phyloP scores from a whole-genome alignment of 2,113 vertebrate species.

The Otolemur garnettii region DNA sequence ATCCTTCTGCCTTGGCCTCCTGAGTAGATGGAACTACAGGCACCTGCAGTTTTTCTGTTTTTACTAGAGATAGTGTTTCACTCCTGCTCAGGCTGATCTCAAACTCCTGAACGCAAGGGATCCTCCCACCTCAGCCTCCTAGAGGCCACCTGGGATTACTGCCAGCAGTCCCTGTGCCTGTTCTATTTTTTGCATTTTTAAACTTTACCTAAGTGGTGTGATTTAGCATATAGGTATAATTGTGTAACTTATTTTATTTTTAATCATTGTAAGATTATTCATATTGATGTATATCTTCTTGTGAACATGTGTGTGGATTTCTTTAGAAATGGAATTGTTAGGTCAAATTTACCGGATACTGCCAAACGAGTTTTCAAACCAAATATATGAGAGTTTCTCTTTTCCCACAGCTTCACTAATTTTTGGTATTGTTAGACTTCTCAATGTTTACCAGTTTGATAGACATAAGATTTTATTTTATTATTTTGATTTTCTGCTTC shows the following conservation, averaged over 20 bases:
- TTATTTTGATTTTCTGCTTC: background rate
- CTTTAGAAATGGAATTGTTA: background rate
- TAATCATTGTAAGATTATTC: background rate
- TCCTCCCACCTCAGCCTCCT: too few relatives aligned
- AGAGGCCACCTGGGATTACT: too few relatives aligned
- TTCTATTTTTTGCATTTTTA: background rate
- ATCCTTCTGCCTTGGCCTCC: too few relatives aligned
- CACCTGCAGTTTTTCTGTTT: too few relatives aligned
- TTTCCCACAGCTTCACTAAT: background rate
- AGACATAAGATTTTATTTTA: background rate
- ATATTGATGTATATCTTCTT: background rate
- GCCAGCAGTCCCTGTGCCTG: too few relatives aligned
- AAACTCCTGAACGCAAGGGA: too few relatives aligned
- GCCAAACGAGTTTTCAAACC: background rate
- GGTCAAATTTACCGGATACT: background rate
- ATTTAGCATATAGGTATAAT: background rate
- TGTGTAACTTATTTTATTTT: background rate
- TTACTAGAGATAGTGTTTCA: too few relatives aligned
- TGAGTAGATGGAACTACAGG: too few relatives aligned
- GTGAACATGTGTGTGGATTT: background rate
- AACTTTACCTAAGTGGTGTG: background rate
- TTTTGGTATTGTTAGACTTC: background rate
- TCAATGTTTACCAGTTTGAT: background rate
- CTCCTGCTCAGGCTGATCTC: too few relatives aligned
- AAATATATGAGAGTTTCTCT: background rate